A percentile compares a stretch with the other conserved stretches of the same genome.
Evolutionary conservation across 2,888 invertebrate species (phyloP).

Genomic region (Acanthosepion pharaonis): DNA sequence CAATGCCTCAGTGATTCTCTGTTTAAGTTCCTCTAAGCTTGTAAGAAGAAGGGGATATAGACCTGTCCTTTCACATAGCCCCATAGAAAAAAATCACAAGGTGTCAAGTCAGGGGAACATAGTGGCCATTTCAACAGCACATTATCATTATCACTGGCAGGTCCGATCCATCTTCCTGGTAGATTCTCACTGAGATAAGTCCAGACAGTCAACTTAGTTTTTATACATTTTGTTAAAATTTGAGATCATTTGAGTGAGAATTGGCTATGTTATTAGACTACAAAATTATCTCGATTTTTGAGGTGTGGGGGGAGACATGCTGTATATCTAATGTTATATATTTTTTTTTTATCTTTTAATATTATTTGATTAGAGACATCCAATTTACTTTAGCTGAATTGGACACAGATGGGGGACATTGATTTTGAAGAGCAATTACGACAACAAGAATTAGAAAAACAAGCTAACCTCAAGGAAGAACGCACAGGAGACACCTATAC

Average conservation of each 20-base stretch:
- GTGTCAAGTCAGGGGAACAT: no score
- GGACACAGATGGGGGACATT: constrained; percentile 57
- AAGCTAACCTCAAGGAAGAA: constrained; percentile 79
- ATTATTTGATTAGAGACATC: not conserved
- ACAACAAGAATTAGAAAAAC: constrained; percentile 79
- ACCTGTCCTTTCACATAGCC: no score
- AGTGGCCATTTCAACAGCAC: no score
- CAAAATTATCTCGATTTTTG: not conserved
- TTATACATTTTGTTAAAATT: not conserved
- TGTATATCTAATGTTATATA: not conserved
- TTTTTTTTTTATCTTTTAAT: not conserved
- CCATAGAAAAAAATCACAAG: no score
- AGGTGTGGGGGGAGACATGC: not conserved
- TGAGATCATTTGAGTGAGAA: not conserved
- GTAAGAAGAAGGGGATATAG: no score
- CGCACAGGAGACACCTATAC: constrained; percentile 66
- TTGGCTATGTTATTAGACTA: not conserved
- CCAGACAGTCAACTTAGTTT: no score
- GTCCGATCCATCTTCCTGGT: no score
- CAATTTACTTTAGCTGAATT: not conserved
- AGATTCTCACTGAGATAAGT: no score
- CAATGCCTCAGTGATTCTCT: no score
- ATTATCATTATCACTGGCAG: no score
- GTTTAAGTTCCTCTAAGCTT: no score
- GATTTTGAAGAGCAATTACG: constrained; percentile 72